Conservation (phyloP, 2,797 vertebrate genomes). For the Parotocinclus haroldoi region DNA sequence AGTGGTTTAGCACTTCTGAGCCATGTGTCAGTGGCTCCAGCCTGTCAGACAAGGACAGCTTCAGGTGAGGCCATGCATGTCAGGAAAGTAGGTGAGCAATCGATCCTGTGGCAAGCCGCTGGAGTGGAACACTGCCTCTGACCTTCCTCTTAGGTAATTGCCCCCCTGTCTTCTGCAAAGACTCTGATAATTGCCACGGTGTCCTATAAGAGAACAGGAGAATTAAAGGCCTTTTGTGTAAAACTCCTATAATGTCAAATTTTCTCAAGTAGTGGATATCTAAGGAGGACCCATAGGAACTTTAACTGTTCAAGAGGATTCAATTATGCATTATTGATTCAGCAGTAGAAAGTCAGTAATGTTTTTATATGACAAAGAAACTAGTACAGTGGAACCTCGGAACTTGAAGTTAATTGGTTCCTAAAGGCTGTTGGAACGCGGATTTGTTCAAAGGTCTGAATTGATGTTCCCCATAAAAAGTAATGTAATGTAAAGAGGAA, state of each 20-base stretch:
- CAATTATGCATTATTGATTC: constrained; percentile 22
- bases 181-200: constrained; percentile 40
- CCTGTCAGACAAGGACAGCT: constrained; percentile 28
- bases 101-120: constrained; percentile 32
- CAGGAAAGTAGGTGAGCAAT: constrained; percentile 39
- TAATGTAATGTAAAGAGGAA: no score
- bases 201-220: constrained; percentile 22
- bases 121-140: constrained; percentile 40
- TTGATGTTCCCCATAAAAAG: no score
- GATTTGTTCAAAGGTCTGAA: no score
- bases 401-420: no score
- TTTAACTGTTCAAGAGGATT: constrained; percentile 20
- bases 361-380: constrained; percentile 26
- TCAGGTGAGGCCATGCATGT: constrained; percentile 31
- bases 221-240: constrained; percentile 43
- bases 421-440: no score
- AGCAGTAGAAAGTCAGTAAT: constrained; percentile 3
- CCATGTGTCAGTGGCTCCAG: constrained; percentile 17
- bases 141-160: constrained; percentile 46
- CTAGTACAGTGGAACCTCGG: no score
- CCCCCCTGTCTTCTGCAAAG: constrained; percentile 42
- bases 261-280: constrained; percentile 33
- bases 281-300: constrained; percentile 34
- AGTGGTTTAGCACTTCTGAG: constrained; percentile 2
- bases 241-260: constrained; percentile 54